Percentiles rank a stretch among this genome's conserved stretches.
Evolutionary conservation across 2,888 invertebrate genomes (phyloP).

Genomic region (Lasioglossum malachurum): DNA sequence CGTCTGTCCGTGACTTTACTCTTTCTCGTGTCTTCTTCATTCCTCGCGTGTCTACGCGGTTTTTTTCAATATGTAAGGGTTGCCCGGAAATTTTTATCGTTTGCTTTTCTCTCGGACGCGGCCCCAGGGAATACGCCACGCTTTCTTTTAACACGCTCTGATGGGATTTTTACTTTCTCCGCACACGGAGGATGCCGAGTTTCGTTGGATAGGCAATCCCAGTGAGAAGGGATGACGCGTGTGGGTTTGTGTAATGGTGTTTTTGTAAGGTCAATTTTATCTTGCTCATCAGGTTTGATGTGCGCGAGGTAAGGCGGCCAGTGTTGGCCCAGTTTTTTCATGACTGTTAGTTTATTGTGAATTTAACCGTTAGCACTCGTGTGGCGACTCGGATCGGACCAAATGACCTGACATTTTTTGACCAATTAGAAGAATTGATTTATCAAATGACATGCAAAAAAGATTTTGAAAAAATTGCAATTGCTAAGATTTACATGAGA

Average conservation of each 20-base stretch:
- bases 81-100: not conserved
- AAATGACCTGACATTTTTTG: too few relatives aligned
- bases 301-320: not conserved
- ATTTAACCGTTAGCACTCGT: too few relatives aligned
- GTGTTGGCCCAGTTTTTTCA: not conserved
- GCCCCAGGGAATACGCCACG: not conserved
- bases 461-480: too few relatives aligned
- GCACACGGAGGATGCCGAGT: not conserved
- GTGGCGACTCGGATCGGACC: too few relatives aligned
- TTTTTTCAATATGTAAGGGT: conserved; percentile 12
- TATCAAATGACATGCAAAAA: too few relatives aligned
- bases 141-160: conserved; percentile 7
- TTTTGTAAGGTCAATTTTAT: conserved; percentile 1
- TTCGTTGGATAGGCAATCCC: not conserved
- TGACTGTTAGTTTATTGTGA: too few relatives aligned
- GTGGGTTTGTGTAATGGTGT: not conserved
- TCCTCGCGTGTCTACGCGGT: not conserved
- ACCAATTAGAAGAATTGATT: too few relatives aligned
- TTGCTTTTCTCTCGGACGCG: not conserved
- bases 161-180: conserved; percentile 15
- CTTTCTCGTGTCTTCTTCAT: not conserved
- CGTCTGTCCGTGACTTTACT: not conserved
- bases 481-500: too few relatives aligned
- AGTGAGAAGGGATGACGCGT: not conserved
- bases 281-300: not conserved